Evolutionary conservation across 2,797 vertebrate species (phyloP).

Genomic region (Sebastes hubbsi): DNA sequence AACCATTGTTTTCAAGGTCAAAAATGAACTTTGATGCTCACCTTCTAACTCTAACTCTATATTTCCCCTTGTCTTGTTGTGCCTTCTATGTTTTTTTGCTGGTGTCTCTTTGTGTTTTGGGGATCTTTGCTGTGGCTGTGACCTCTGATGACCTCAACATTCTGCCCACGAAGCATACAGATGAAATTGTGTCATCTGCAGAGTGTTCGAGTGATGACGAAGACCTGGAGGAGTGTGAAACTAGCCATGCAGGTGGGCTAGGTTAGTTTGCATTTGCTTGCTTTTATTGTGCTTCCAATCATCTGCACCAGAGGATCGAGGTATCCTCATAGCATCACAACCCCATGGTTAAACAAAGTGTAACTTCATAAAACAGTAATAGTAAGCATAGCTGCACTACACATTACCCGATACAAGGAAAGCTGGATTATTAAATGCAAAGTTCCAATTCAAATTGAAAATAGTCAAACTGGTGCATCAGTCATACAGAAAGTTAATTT

Average conservation of each 20-base stretch:
- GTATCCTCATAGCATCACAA: slow-evolving; percentile 88
- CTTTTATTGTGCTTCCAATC: slow-evolving; percentile 79
- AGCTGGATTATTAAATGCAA: neutral
- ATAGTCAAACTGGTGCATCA: neutral
- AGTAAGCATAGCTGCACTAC: neutral
- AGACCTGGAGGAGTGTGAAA: slow-evolving; percentile 98
- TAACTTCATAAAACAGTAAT: slow-evolving; percentile 63
- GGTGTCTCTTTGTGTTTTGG: slow-evolving; percentile 29
- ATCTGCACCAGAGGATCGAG: slow-evolving; percentile 85
- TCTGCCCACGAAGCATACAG: slow-evolving; percentile 71
- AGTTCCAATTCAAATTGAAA: slow-evolving; percentile 6
- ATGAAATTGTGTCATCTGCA: slow-evolving; percentile 95
- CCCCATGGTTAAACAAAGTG: slow-evolving; percentile 90
- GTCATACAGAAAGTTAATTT: neutral
- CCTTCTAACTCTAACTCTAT: slow-evolving; percentile 5
- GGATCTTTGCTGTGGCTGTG: slow-evolving; percentile 58
- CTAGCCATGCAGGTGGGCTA: slow-evolving; percentile 97
- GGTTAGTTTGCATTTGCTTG: slow-evolving; percentile 97
- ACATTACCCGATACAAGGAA: neutral
- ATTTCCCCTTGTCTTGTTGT: slow-evolving; percentile 19
- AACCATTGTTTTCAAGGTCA: neutral
- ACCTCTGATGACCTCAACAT: slow-evolving; percentile 10
- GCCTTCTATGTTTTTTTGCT: neutral
- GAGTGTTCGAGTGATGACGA: slow-evolving; percentile 99
- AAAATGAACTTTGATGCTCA: neutral